Conservation (phyloP, 2,113 vertebrate species). For the Pogona vitticeps region DNA sequence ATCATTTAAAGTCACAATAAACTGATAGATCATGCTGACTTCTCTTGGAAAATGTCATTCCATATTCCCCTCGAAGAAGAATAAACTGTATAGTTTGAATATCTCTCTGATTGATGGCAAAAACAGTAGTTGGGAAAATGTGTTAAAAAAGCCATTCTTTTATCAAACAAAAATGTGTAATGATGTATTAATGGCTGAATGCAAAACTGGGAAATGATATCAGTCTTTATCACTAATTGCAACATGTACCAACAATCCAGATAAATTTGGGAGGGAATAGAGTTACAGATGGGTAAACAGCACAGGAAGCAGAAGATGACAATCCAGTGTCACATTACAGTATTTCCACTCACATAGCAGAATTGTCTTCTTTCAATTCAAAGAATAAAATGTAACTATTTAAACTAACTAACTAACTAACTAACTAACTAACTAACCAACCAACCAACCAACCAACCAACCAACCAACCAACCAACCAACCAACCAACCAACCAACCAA, state of each 20-base stretch:
- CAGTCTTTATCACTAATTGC: slow-evolving; percentile 30
- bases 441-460: no score
- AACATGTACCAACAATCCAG: slow-evolving; percentile 3
- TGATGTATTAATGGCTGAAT: slow-evolving; percentile 27
- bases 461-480: no score
- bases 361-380: background rate
- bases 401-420: no score
- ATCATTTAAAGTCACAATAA: slow-evolving; percentile 30
- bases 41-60: slow-evolving; percentile 1
- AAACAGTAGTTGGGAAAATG: slow-evolving; percentile 2
- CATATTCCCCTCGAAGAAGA: background rate
- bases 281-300: slow-evolving; percentile 21
- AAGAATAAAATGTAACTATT: no score
- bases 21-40: slow-evolving; percentile 30
- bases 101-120: background rate
- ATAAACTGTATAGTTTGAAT: slow-evolving; percentile 13
- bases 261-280: slow-evolving; percentile 49
- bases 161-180: slow-evolving; percentile 14
- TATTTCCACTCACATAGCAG: background rate
- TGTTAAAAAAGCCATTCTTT: slow-evolving; percentile 11
- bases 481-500: no score
- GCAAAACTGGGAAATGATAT: slow-evolving; percentile 36
- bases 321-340: background rate
- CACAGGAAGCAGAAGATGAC: slow-evolving; percentile 21
- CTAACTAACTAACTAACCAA: no score